Conservation (phyloP, 2,797 vertebrate genomes). For the Lutjanus argentimaculatus region DNA sequence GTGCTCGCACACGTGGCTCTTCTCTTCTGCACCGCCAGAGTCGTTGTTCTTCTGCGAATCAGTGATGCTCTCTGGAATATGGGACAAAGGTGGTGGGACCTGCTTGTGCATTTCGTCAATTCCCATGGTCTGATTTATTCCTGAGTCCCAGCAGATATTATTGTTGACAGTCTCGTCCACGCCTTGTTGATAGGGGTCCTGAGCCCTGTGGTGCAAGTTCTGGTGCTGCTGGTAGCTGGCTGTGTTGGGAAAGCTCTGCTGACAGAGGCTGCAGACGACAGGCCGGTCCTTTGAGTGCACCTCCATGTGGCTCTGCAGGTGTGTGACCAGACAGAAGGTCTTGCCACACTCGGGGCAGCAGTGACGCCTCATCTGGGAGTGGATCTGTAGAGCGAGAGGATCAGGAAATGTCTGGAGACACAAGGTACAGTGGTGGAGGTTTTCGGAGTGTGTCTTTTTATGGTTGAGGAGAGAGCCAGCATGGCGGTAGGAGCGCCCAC, state of each 20-base stretch:
- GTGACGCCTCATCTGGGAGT: slow-evolving; percentile 91
- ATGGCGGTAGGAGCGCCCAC: slow-evolving; percentile 93
- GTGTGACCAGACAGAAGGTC: slow-evolving; percentile 90
- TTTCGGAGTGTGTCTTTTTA: slow-evolving; percentile 92
- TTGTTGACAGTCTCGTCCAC: slow-evolving; percentile 32
- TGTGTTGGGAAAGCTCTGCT: slow-evolving; percentile 83
- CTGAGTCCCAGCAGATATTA: slow-evolving; percentile 76
- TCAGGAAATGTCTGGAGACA: slow-evolving; percentile 94
- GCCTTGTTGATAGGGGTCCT: slow-evolving; percentile 53
- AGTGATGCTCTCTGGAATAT: slow-evolving; percentile 59
- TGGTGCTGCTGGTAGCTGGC: slow-evolving; percentile 87
- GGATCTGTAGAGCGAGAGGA: slow-evolving; percentile 90
- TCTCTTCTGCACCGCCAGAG: slow-evolving; percentile 67
- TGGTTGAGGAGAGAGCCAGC: slow-evolving; percentile 95
- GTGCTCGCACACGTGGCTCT: slow-evolving; percentile 91
- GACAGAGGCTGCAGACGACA: slow-evolving; percentile 81
- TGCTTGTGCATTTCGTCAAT: slow-evolving; percentile 67
- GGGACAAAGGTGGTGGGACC: slow-evolving; percentile 72
- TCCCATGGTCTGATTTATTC: slow-evolving; percentile 67
- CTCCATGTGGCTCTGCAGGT: slow-evolving; percentile 90
- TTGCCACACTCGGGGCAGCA: slow-evolving; percentile 92
- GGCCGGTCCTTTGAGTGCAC: slow-evolving; percentile 87
- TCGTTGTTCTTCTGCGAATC: slow-evolving; percentile 47
- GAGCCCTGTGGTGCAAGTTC: slow-evolving; percentile 69
- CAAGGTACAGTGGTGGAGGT: slow-evolving; percentile 90